Base-by-base conservation (phyloP, 2,888 invertebrate genomes). In the Drosophila vallismaia region DNA sequence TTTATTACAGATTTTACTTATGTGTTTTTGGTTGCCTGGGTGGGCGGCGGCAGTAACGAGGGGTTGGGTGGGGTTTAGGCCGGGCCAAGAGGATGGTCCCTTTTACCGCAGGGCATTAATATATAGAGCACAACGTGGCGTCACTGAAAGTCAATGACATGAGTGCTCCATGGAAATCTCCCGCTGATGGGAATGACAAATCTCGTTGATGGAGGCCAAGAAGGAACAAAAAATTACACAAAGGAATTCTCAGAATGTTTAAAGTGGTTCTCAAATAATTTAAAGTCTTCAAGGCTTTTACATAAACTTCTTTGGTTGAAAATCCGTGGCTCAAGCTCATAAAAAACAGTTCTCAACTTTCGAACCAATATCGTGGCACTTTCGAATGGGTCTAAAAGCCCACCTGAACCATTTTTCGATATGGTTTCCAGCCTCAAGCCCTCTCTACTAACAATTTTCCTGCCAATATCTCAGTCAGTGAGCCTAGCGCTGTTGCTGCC, bases 1-100 rank as follows among this genome's bases (percentile, higher is more conserved):
- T 88, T 88, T 85, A 85, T 85, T 85, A 88, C 76, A 78, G 81
- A 76, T 86, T 86, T 84, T 84, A 75, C 85, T 88, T 85, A 88
- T 84, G 77, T 80, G 85, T 76, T 79, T 79, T 76, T 77, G 58
- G 77, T 69, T 63, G 66, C 44, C 56, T 46, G 48, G 44, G 50
- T 46, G 52, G 29, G 10, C 10, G 14, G 9, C 4, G 36, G 19
- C 0, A 24, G 10, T 29, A 38, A n/a, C n/a, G n/a, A n/a, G n/a
- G n/a, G n/a, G n/a, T n/a, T n/a, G n/a, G n/a, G n/a, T 24, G 57
- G 24, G n/a, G 29, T 45, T 14, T 9, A 14, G 14, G 48, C 14
- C 14, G 6, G 33, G 51, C 10, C 2, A 8, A 45, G 24, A n/a
- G 10, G 6, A 29, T 38, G 45, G 56, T 53, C 54, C 53, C 50